Conservation (phyloP, 2,888 invertebrate genomes). For the Chesias legatella region DNA sequence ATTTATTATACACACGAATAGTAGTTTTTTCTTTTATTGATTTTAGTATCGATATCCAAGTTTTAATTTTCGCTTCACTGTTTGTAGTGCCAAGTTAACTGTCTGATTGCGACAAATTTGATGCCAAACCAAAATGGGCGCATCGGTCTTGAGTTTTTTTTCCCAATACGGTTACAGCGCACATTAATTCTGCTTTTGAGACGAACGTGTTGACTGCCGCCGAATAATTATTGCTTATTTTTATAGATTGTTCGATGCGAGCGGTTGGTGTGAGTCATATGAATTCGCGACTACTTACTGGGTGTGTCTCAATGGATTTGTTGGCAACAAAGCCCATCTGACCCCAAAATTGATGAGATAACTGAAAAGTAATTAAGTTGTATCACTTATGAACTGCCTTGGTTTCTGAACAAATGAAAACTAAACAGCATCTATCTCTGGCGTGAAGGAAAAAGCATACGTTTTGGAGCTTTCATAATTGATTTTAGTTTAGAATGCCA, state of each 20-base stretch:
- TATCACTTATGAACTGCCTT: too few relatives aligned
- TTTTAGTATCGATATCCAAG: constrained; percentile 2
- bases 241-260: constrained; percentile 58
- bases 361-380: too few relatives aligned
- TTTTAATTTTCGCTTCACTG: constrained; percentile 6
- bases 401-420: too few relatives aligned
- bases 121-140: constrained; percentile 46
- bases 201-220: constrained; percentile 53
- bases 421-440: too few relatives aligned
- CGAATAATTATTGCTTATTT: constrained; percentile 50
- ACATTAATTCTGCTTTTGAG: constrained; percentile 65
- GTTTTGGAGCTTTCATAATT: too few relatives aligned
- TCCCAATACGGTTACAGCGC: constrained; percentile 57
- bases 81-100: constrained; percentile 25
- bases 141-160: constrained; percentile 60
- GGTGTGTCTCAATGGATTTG: too few relatives aligned
- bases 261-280: constrained; percentile 33
- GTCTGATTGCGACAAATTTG: constrained; percentile 63
- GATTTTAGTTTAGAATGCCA: too few relatives aligned
- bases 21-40: not conserved
- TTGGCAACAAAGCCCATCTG: too few relatives aligned
- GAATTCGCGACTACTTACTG: too few relatives aligned
- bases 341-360: too few relatives aligned
- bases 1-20: too few relatives aligned
- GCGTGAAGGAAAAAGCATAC: too few relatives aligned